These are phyloP conservation scores for Drosophila melanica DNA, from an alignment of 1,140 invertebrate genomes.

Conservation along the genomic window DNA sequence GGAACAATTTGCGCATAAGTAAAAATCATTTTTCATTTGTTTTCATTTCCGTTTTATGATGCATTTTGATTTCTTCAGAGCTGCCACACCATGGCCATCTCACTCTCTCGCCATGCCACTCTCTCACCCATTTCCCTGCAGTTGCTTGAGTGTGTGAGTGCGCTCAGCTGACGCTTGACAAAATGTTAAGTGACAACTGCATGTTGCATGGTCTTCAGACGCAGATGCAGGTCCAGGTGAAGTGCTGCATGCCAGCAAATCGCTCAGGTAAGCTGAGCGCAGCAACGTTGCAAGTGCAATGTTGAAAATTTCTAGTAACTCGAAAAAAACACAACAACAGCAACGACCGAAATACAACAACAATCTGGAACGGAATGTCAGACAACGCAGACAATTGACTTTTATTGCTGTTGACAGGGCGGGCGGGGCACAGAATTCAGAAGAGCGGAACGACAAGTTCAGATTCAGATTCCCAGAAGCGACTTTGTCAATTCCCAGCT, in stretches of 20 bases:
- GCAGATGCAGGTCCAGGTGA: slow-evolving; percentile 16
- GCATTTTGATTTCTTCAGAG: slow-evolving; percentile 73
- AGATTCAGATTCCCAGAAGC: slow-evolving; percentile 32
- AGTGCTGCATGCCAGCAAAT: slow-evolving; percentile 52
- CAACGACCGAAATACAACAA: slow-evolving; percentile 25
- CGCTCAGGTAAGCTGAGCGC: slow-evolving; percentile 23
- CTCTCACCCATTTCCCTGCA: neutral
- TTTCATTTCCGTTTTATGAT: slow-evolving; percentile 77
- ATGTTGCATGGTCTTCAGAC: slow-evolving; percentile 30
- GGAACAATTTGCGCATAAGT: slow-evolving; percentile 70
- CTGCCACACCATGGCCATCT: slow-evolving; percentile 25
- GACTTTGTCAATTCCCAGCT: slow-evolving; percentile 70
- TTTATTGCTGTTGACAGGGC: slow-evolving; percentile 72
- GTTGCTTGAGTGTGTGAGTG: slow-evolving; percentile 4
- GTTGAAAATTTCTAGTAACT: slow-evolving; percentile 30
- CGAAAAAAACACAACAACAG: slow-evolving; percentile 4
- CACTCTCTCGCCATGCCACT: neutral
- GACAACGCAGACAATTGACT: slow-evolving; percentile 73
- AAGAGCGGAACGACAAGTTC: slow-evolving; percentile 7
- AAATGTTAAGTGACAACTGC: slow-evolving; percentile 70
- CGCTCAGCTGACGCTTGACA: slow-evolving; percentile 42
- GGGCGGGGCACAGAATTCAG: neutral
- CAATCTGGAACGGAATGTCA: slow-evolving; percentile 43
- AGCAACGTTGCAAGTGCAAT: slow-evolving; percentile 35
- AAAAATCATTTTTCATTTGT: slow-evolving; percentile 81